These are phyloP conservation scores for Thymelicus lineola DNA, from an alignment of 2,888 invertebrate genomes.

Conservation along the genomic window DNA sequence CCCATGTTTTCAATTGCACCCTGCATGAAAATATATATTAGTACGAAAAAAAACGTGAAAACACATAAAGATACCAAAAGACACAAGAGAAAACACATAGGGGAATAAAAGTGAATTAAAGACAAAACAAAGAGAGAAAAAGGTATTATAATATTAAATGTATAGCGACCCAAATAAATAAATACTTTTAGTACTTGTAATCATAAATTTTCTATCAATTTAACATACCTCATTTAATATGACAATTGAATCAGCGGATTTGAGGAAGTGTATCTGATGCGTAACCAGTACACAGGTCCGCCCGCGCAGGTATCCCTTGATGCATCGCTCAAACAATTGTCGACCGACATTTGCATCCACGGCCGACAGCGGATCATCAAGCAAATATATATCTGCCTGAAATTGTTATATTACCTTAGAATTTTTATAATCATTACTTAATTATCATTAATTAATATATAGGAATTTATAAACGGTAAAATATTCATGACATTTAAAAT, in stretches of 20 bases:
- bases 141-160: too few relatives aligned
- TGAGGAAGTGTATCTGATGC: conserved; percentile 90
- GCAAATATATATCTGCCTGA: conserved; percentile 90
- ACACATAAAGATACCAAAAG: too few relatives aligned
- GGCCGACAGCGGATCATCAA: conserved; percentile 93
- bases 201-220: neutral
- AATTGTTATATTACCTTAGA: conserved; percentile 39
- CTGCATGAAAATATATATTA: conserved; percentile 51
- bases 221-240: conserved; percentile 77
- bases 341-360: conserved; percentile 92
- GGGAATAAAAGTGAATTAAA: too few relatives aligned
- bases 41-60: too few relatives aligned
- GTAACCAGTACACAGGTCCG: conserved; percentile 92
- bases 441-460: too few relatives aligned
- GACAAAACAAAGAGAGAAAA: too few relatives aligned
- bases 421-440: too few relatives aligned
- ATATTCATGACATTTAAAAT: too few relatives aligned
- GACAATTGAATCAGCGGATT: conserved; percentile 79
- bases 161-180: too few relatives aligned
- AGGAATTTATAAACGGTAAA: too few relatives aligned
- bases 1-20: conserved; percentile 86
- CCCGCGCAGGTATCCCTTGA: conserved; percentile 86
- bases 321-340: conserved; percentile 90
- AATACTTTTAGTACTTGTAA: too few relatives aligned
- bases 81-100: too few relatives aligned